phyloP scores from a whole-genome alignment of 92 coral and sea anemone species.

The Porites cylindrica region DNA sequence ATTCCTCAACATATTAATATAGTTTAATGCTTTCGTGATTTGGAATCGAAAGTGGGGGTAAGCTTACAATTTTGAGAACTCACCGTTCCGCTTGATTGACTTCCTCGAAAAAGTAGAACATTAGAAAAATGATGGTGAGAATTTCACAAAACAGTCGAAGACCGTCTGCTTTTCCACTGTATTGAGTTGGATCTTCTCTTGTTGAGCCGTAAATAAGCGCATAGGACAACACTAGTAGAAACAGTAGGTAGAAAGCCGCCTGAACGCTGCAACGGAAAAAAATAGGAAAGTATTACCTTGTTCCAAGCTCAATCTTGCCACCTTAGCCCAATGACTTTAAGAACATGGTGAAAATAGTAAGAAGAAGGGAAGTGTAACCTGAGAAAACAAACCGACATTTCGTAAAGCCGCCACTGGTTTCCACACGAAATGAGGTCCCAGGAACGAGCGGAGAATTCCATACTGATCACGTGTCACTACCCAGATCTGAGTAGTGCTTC shows the following conservation, averaged over 20 bases:
- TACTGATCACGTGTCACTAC: too few relatives aligned
- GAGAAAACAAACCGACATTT: too few relatives aligned
- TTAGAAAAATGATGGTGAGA: constrained; percentile 66
- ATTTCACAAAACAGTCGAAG: constrained; percentile 92
- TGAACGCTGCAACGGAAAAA: constrained; percentile 68
- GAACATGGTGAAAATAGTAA: too few relatives aligned
- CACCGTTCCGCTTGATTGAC: constrained; percentile 80
- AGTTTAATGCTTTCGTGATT: too few relatives aligned
- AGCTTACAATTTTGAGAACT: constrained; percentile 2
- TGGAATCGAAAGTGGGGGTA: background rate
- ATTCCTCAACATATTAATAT: too few relatives aligned
- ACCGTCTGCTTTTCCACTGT: constrained; percentile 80
- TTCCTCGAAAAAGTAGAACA: constrained; percentile 82
- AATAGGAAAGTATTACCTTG: background rate
- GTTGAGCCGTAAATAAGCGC: constrained; percentile 88
- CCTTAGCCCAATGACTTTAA: too few relatives aligned
- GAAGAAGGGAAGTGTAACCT: too few relatives aligned
- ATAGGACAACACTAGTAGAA: constrained; percentile 80
- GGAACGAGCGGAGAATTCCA: too few relatives aligned
- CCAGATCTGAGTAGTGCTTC: too few relatives aligned
- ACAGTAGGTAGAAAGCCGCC: constrained; percentile 74
- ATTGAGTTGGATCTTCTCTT: constrained; percentile 72
- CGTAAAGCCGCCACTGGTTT: too few relatives aligned
- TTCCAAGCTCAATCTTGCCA: background rate
- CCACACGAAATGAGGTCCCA: too few relatives aligned